Base-by-base conservation (phyloP, 2,888 invertebrate species). In the Flabesymbios commensalis region DNA sequence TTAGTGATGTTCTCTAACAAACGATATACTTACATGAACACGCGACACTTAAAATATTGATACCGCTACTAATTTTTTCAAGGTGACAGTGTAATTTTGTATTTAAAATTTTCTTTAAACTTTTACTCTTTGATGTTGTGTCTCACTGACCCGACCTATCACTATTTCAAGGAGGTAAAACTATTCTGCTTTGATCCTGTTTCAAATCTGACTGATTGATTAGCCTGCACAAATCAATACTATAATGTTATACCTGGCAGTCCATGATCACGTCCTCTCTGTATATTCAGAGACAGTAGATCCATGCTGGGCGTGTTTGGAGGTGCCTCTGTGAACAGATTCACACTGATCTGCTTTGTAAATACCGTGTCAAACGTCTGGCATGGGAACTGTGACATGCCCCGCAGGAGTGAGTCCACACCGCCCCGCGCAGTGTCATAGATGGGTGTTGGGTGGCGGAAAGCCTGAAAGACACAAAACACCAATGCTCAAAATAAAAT, bases 391-490 rank as follows among this genome's bases (percentile, higher is more conserved):
- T 88, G 88, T 24, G 69, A 61, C 19, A 72, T 52, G 22, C 75
- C 75, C 24, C 62, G 57, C 7, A 67, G 39, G n/a, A 73, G 39
- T 22, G 65, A 32, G 42, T 73, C 72, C n/a, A 74, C 53, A 2
- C 70, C 72, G n/a, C 53, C 63, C 19, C 26, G 49, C 41, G 64
- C 66, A 32, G 70, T 72, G 65, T 65, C 61, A 57, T 94, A 90
- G 2, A 94, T 78, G 57, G 95, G 85, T 91, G 94, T 94, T 0
- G 97, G 96, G 0, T 95, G 88, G 82, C 97, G 96, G 84, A 98
- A 97, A 0, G 96, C 94, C 80, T 93, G 89, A 54, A 33, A 2
- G 22, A 53, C 2, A 22, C 3, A 36, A 1, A 36, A 22, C 10
- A 17, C 14, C 14, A 45, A 45, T 45, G 22, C 17, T 19, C 10